Percentiles rank a stretch among this genome's conserved stretches.
Evolutionary conservation across 2,888 invertebrate species (phyloP).

Genomic region (Thymelicus acteon): DNA sequence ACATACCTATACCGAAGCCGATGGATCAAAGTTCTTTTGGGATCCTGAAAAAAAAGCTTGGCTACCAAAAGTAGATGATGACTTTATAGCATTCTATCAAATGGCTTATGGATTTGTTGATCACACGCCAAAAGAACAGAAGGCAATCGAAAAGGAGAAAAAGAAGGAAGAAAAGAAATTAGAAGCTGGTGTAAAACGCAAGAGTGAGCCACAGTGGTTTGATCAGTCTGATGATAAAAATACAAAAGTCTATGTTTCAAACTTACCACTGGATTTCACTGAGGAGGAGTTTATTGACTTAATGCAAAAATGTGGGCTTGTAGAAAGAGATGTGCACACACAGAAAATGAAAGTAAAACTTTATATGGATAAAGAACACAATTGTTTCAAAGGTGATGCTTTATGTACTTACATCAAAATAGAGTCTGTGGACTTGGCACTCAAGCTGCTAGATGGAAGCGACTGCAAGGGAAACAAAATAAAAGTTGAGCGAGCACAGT

Average conservation of each 20-base stretch:
- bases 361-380: constrained; percentile 92
- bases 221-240: constrained; percentile 93
- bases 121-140: constrained; percentile 71
- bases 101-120: constrained; percentile 96
- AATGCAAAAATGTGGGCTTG: constrained; percentile 98
- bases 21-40: constrained; percentile 97
- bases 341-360: constrained; percentile 95
- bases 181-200: constrained; percentile 79
- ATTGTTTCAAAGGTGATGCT: constrained; percentile 97
- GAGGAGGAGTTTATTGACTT: constrained; percentile 95
- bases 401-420: constrained; percentile 98
- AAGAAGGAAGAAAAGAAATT: constrained; percentile 71
- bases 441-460: constrained; percentile 95
- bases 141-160: constrained; percentile 57
- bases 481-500: constrained; percentile 95
- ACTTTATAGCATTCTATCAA: constrained; percentile 98
- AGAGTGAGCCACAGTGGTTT: constrained; percentile 93
- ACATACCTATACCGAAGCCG: constrained; percentile 92
- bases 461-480: constrained; percentile 91
- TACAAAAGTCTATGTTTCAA: constrained; percentile 98
- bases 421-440: constrained; percentile 97
- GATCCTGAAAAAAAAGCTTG: constrained; percentile 95
- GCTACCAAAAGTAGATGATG: constrained; percentile 98
- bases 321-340: constrained; percentile 93
- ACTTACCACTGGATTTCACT: constrained; percentile 94